Base-by-base conservation (phyloP, 1,140 invertebrate genomes). In the Camponotus pennsylvanicus region DNA sequence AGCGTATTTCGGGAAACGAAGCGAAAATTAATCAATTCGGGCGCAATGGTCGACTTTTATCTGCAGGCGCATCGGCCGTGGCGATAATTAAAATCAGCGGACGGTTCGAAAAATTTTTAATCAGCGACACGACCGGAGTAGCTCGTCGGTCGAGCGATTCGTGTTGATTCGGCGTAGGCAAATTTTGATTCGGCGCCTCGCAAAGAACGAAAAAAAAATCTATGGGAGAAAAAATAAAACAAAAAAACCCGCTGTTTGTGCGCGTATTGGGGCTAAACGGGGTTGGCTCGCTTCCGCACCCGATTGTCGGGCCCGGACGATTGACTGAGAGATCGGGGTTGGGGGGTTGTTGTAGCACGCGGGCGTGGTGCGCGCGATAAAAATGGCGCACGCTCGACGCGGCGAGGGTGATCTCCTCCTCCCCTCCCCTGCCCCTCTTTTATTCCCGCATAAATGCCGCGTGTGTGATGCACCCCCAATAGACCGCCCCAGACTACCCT, bases 331-430 rank as follows among this genome's bases (percentile, higher is more conserved):
- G 76, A 40, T 61, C 57, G 67, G 87, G 27, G 57, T 70, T 70
- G 57, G 85, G 77, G 85, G 87, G 85, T 88, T 86, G 84, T 85
- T 75, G 79, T 49, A 82, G 79, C 40, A 83, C 80, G 85, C 91
- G 92, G 92, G 92, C 90, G 92, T 92, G 92, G 92, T 92, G 89
- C 79, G 67, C 61, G 84, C 91, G 91, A 92, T 92, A 92, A 93
- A 93, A 93, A 93, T 93, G 92, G 92, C 92, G 92, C 79, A 73
- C 66, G 57, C 78, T 86, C 59, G 69, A 59, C 21, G 37, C 32
- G n/a, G 80, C 85, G 88, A 88, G 89, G 78, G 88, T 83, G 90
- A 77, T 40, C 52, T n/a, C 13, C 37, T 52, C n/a, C 21, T 37
- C 5, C 8, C 40, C 8, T 8, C 40, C 6, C 42, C 15, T 18